Evolutionary conservation across 2,797 vertebrate genomes (phyloP).

Genomic region (Gallirallus australis): DNA sequence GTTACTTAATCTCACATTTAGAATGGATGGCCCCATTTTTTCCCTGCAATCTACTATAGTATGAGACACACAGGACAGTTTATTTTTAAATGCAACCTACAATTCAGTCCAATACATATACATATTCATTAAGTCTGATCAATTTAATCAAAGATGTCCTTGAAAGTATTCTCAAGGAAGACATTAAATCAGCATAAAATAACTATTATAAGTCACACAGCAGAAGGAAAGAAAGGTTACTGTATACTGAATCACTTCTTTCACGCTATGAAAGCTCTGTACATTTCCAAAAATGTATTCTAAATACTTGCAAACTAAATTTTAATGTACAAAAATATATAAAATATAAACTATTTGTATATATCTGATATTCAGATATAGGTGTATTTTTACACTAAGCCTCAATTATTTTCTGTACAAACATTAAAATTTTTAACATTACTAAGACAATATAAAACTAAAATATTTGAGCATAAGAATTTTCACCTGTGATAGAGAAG

Average conservation of each 20-base stretch:
- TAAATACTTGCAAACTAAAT: background rate
- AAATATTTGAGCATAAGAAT: background rate
- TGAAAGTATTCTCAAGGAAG: slow-evolving; percentile 67
- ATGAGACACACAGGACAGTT: slow-evolving; percentile 39
- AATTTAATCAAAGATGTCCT: slow-evolving; percentile 77
- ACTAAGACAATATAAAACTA: background rate
- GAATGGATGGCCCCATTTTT: background rate
- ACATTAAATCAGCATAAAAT: slow-evolving; percentile 73
- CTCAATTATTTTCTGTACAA: background rate
- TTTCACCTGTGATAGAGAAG: background rate
- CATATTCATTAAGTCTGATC: slow-evolving; percentile 77
- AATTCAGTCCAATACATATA: slow-evolving; percentile 72
- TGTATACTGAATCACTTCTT: background rate
- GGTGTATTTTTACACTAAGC: background rate
- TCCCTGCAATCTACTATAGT: background rate
- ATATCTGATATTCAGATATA: background rate
- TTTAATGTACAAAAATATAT: background rate
- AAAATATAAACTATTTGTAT: background rate
- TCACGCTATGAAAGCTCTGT: background rate
- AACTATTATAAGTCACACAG: slow-evolving; percentile 28
- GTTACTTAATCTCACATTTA: background rate
- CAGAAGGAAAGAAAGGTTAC: slow-evolving; percentile 21
- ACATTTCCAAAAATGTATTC: background rate
- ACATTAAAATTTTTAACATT: background rate
- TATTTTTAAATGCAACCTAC: slow-evolving; percentile 69